Conservation (phyloP, 2,113 vertebrate genomes). For the Todiramphus saurophagus region DNA sequence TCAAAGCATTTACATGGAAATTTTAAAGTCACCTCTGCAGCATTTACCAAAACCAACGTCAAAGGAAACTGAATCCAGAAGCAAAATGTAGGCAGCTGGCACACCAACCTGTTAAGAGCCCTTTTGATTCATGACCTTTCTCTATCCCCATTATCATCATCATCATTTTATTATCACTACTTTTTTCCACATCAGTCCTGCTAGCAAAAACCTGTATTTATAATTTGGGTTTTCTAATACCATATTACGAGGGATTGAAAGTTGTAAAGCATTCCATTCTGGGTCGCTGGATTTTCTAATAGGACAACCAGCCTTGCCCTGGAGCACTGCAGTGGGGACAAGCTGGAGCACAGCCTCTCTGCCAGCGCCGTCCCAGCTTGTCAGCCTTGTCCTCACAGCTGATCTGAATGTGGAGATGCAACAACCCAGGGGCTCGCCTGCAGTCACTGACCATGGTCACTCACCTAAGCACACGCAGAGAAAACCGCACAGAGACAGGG, state of each 20-base stretch:
- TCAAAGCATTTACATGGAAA: neutral
- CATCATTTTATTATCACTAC: neutral
- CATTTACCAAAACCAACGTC: neutral
- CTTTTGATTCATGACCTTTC: neutral
- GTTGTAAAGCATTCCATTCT: slow-evolving; percentile 13
- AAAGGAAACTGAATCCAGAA: neutral
- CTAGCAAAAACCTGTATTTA: neutral
- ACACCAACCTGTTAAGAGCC: neutral
- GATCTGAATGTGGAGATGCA: too few relatives aligned
- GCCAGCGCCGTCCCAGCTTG: accelerated
- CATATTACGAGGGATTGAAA: neutral
- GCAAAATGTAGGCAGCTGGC: neutral
- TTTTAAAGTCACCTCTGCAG: neutral
- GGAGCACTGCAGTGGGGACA: neutral
- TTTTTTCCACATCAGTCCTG: neutral
- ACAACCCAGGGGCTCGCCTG: accelerated
- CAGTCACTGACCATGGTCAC: neutral
- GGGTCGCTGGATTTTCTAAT: neutral
- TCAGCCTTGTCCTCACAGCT: neutral
- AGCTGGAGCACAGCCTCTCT: neutral
- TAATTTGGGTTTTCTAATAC: neutral
- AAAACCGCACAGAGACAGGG: neutral
- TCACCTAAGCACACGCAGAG: neutral
- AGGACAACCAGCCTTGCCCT: neutral
- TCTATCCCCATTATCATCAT: neutral